Evolutionary conservation across 2,797 vertebrate genomes (phyloP).

Genomic region (Apogon hyalosoma): DNA sequence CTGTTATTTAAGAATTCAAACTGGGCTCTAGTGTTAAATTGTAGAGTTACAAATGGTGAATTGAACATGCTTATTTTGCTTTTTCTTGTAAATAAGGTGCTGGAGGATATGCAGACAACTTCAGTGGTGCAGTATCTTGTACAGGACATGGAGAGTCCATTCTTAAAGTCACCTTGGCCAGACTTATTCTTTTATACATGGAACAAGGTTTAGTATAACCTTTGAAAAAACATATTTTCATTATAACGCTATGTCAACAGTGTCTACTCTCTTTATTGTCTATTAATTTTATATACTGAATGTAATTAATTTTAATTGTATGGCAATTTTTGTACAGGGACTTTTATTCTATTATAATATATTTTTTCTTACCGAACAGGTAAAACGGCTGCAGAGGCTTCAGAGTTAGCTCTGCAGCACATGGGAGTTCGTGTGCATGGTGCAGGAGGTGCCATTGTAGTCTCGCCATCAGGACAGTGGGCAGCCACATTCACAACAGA

Average conservation of each 20-base stretch:
- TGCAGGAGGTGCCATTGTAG: conserved; percentile 78
- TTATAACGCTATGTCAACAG: too few relatives aligned
- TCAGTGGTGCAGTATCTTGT: conserved; percentile 76
- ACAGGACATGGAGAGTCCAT: conserved; percentile 82
- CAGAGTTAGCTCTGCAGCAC: conserved; percentile 72
- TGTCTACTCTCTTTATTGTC: too few relatives aligned
- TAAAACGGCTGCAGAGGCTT: conserved; percentile 65
- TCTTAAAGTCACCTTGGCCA: conserved; percentile 82
- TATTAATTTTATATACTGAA: too few relatives aligned
- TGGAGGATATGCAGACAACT: conserved; percentile 80
- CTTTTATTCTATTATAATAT: not conserved
- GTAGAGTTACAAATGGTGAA: not conserved
- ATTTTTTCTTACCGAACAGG: conserved; percentile 53
- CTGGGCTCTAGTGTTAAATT: too few relatives aligned
- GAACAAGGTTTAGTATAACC: conserved; percentile 78
- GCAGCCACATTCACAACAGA: conserved; percentile 79
- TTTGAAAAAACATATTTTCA: not conserved
- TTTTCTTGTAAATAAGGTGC: conserved; percentile 61
- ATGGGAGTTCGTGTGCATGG: conserved; percentile 81
- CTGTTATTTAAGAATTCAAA: too few relatives aligned
- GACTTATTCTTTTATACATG: conserved; percentile 78
- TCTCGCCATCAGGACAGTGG: conserved; percentile 80
- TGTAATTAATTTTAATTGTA: not conserved
- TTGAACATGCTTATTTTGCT: not conserved
- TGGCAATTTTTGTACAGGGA: not conserved